These are phyloP conservation scores for Agrenia bidenticulata DNA, from an alignment of 2,888 invertebrate species.

Conservation along the genomic window DNA sequence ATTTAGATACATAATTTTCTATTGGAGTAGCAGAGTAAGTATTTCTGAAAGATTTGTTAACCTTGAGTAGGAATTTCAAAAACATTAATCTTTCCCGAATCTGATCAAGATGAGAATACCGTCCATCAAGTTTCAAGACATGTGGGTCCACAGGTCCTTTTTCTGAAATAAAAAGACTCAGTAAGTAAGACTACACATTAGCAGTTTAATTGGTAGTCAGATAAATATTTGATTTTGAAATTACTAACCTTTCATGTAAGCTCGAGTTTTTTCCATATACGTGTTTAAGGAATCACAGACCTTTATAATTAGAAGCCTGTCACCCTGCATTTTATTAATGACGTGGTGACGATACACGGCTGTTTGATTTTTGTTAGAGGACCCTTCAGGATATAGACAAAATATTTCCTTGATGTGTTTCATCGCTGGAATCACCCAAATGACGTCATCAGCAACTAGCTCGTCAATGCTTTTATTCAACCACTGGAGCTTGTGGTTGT, in stretches of 20 bases:
- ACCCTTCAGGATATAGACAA: conserved; percentile 81
- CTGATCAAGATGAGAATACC: conserved; percentile 88
- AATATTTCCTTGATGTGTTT: conserved; percentile 96
- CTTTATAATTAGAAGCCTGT: conserved; percentile 49
- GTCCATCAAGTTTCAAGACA: conserved; percentile 76
- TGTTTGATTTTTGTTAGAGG: conserved; percentile 57
- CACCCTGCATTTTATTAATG: conserved; percentile 47
- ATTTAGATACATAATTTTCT: conserved; percentile 1
- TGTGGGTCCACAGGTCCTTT: conserved; percentile 77
- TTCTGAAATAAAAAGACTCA: conserved; percentile 58
- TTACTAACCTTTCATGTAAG: conserved; percentile 61
- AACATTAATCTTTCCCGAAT: conserved; percentile 93
- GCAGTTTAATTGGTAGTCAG: neutral
- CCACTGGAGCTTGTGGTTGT: conserved; percentile 94
- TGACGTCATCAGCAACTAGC: conserved; percentile 72
- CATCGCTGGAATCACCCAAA: conserved; percentile 89
- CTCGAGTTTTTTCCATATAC: conserved; percentile 85
- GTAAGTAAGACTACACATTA: too few relatives aligned
- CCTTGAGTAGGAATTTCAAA: conserved; percentile 82
- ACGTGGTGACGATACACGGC: conserved; percentile 45
- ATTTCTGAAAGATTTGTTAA: conserved; percentile 45
- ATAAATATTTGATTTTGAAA: conserved; percentile 7
- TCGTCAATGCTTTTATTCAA: conserved; percentile 95
- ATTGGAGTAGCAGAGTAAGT: neutral
- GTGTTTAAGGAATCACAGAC: conserved; percentile 48